phyloP scores from a whole-genome alignment of 2,113 vertebrate species.

The Hassar affinis region DNA sequence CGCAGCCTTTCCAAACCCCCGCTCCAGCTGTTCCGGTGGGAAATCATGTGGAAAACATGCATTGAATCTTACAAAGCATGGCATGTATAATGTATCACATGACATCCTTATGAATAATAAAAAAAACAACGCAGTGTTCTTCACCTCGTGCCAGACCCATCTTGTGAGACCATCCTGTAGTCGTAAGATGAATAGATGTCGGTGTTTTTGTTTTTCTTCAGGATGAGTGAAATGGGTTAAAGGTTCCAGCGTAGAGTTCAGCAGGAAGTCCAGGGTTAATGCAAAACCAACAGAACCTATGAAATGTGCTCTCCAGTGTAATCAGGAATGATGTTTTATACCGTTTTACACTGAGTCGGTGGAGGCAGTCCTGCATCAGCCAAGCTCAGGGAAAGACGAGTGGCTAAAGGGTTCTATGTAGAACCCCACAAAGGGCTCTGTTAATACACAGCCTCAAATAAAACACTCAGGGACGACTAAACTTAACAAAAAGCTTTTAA shows the following conservation, averaged over 20 bases:
- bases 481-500: background rate
- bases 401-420: background rate
- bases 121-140: constrained; percentile 25
- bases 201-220: background rate
- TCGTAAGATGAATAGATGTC: background rate
- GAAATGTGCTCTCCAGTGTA: background rate
- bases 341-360: background rate
- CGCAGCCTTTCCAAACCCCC: constrained; percentile 58
- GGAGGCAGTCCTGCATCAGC: background rate
- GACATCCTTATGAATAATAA: constrained; percentile 59
- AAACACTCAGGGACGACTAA: background rate
- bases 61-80: constrained; percentile 68
- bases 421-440: background rate
- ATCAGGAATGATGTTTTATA: background rate
- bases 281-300: background rate
- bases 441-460: background rate
- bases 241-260: background rate
- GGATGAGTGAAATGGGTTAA: background rate
- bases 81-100: constrained; percentile 71
- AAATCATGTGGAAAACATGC: constrained; percentile 71
- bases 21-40: constrained; percentile 62
- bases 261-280: background rate
- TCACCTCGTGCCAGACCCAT: constrained; percentile 29
- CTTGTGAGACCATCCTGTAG: background rate
- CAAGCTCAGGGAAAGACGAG: background rate